Percentiles rank a stretch among this genome's conserved stretches.
These are phyloP conservation scores for Apus apus DNA, from an alignment of 2,113 vertebrate genomes.

Conservation along the genomic window DNA sequence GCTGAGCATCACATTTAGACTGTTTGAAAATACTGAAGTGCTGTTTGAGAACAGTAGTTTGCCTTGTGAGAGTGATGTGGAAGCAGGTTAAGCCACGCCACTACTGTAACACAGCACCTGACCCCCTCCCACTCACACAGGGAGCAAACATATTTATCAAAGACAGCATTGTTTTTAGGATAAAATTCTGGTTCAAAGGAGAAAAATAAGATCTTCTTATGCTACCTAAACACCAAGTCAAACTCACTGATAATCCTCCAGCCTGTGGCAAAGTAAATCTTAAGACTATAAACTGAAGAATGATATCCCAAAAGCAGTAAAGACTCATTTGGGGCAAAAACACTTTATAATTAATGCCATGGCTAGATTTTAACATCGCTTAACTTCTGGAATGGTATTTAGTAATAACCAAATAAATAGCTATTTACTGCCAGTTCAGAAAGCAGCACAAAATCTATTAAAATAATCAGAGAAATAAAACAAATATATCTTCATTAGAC, in stretches of 20 bases:
- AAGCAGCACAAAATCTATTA: not conserved
- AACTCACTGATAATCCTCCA: not conserved
- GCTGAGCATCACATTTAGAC: not conserved
- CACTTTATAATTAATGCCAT: not conserved
- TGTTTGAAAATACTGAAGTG: not conserved
- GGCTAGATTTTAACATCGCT: not conserved
- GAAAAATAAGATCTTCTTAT: not conserved
- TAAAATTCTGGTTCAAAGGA: not conserved
- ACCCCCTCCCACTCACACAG: too few species aligned
- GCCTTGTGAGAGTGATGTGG: not conserved
- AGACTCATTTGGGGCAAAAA: not conserved
- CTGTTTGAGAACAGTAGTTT: not conserved
- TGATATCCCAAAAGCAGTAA: not conserved
- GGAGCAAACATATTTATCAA: not conserved
- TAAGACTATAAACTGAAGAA: not conserved
- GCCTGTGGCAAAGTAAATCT: not conserved
- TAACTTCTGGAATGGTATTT: not conserved
- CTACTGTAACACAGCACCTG: not conserved
- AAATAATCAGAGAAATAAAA: not conserved
- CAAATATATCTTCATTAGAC: not conserved
- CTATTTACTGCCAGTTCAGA: not conserved
- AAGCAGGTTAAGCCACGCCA: not conserved
- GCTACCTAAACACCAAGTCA: not conserved
- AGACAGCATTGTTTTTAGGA: not conserved
- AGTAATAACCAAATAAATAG: not conserved